Evolutionary conservation across 1,140 invertebrate genomes (phyloP), one percentile per base, ranked within the genome.

Genomic region (Megathymus violae): DNA sequence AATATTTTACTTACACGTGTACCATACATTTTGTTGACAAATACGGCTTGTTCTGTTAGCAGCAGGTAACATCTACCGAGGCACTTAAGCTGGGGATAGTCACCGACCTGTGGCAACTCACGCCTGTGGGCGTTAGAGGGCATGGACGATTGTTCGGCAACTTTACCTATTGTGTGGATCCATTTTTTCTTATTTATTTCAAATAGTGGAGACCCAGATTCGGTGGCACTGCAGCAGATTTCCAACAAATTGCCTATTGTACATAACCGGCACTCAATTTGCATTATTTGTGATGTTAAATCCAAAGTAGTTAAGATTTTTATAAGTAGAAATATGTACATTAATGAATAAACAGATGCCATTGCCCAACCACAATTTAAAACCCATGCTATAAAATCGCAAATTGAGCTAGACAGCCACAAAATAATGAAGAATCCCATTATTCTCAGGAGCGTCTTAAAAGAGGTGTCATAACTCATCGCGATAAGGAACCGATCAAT

Each of bases 241-340:
- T 75, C 62, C 3, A 78, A 4, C 2, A 67, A 43, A 48, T 82
- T 68, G 4, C 47, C 64, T 3, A 85, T 73, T 1, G 52, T 63
- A 31, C 56, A 44, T 13, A 85, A 47, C 16, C 82, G 59, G 40
- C 25, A 62, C 40, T 79, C 71, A 3, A 82, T 67, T 5, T 82
- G 63, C 62, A 78, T 73, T 4, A 79, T 47, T 27, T 85, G 74
- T 4, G 66, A 67, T 4, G 71, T 78, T 13, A 82, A 50, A 64
- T 85, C 80, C 3, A 85, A 44, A 7, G 62, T 80, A 4, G 74
- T 82, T 1, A 79, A 34, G 11, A 85, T 78, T 71, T 82, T 85
- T 36, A 82, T 76, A 5, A 78, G 48, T 19, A 82, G 44, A 48
- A 63, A 85, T 13, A 82, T 38, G 17, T 81, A 85, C 22, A 62